Conservation (phyloP, 2,113 vertebrate species). For the Macaca nemestrina region DNA sequence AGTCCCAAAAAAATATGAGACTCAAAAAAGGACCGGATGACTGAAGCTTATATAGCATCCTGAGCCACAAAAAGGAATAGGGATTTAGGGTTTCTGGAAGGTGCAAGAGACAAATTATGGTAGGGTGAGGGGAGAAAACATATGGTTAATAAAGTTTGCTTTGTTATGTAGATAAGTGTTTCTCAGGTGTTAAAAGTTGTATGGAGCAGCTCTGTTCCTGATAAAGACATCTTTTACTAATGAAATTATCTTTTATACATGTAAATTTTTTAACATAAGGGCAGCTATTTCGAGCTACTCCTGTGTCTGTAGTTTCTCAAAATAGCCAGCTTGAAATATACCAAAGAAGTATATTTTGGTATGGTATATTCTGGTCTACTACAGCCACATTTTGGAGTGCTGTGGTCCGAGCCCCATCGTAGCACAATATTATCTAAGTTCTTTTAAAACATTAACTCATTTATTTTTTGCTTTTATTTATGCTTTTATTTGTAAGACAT, state of each 20-base stretch:
- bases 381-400: background rate
- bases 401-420: background rate
- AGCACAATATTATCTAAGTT: background rate
- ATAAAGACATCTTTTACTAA: background rate
- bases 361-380: background rate
- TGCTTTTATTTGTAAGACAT: slow-evolving; percentile 54
- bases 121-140: background rate
- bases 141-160: background rate
- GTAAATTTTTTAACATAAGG: background rate
- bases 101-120: background rate
- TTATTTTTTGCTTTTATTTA: background rate
- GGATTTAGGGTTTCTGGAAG: background rate
- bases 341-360: background rate
- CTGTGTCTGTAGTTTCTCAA: background rate
- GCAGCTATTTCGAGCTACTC: background rate
- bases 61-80: background rate
- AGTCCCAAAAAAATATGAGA: background rate
- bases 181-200: background rate
- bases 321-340: background rate
- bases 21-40: background rate
- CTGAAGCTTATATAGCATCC: background rate
- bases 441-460: background rate
- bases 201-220: background rate
- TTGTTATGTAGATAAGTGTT: background rate
- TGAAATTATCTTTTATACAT: background rate